Base-by-base conservation (phyloP, 2,888 invertebrate species). In the Nowickia ferox region DNA sequence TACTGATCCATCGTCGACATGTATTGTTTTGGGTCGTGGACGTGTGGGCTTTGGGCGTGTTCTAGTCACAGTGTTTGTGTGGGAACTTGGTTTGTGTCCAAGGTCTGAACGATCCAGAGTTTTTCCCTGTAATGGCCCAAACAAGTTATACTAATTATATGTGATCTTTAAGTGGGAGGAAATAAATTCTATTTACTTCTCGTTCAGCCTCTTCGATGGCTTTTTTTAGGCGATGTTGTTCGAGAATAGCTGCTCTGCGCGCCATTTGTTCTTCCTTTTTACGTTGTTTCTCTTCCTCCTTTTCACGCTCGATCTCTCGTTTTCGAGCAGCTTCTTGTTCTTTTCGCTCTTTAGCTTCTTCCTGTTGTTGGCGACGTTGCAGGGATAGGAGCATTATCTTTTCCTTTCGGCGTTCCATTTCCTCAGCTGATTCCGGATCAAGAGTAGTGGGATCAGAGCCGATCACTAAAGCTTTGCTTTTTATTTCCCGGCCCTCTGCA, bases 371-470 rank as follows among this genome's bases (percentile, higher is more conserved):
- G 89, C 97, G 96, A 90, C 99, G 94, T 92, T 97, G 97, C 89
- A 98, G 93, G 13, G 98, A 98, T 90, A 97, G 94, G 92, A 98
- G 93, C 95, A 98, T 96, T 85, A 99, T 97, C 89, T 96, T 96
- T 92, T 98, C 98, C 91, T 98, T 98, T 92, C 97, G 98, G 87
- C 96, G 95, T 93, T 97, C 97, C 96, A 98, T 97, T 93, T 98
- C 98, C 89, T 97, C 97, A 77, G 97, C 95, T 9, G 96, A 95
- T 90, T 95, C 96, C 61, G 95, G 95, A 94, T 96, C 95, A 55
- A 95, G 94, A 92, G 95, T 95, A 68, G 94, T 92, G 63, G 95
- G 92, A 89, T 96, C 96, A 78, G 94, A 94, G 87, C 95, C 96
- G 89, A 96, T 95, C 80, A 96, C 94, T 86, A 96, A 93, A 78